A percentile compares a stretch with the other conserved stretches of the same genome.
These are phyloP conservation scores for Palythoa heliodiscus DNA, from an alignment of 92 coral and sea anemone genomes.

Conservation along the genomic window DNA sequence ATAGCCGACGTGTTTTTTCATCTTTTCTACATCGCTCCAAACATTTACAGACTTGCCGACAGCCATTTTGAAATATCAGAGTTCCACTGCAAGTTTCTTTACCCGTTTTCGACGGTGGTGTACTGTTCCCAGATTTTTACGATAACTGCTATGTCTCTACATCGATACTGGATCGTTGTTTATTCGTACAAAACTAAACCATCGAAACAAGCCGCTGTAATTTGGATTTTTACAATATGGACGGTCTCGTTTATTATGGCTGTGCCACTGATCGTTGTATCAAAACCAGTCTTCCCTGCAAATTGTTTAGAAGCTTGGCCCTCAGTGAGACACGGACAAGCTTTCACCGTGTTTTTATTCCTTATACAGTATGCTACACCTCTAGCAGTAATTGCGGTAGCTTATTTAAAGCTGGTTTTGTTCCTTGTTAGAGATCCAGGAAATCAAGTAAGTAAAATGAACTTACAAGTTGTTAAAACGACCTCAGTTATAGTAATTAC, in stretches of 20 bases:
- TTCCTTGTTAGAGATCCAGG: slow-evolving; percentile 30
- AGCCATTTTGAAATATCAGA: neutral
- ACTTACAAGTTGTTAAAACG: slow-evolving; percentile 33
- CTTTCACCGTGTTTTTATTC: slow-evolving; percentile 12
- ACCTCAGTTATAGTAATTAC: slow-evolving; percentile 23
- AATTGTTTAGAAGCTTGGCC: slow-evolving; percentile 29
- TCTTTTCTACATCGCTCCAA: slow-evolving; percentile 33
- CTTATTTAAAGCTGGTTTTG: slow-evolving; percentile 23
- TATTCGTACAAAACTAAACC: slow-evolving; percentile 28
- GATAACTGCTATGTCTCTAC: slow-evolving; percentile 38
- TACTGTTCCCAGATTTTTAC: slow-evolving; percentile 33
- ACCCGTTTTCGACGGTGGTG: slow-evolving; percentile 27
- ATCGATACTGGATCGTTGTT: slow-evolving; percentile 36
- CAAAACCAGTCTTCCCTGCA: slow-evolving; percentile 14
- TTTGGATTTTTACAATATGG: slow-evolving; percentile 31
- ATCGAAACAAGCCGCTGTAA: slow-evolving; percentile 5
- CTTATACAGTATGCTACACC: slow-evolving; percentile 36
- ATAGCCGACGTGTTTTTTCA: slow-evolving; percentile 23
- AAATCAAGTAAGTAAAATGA: slow-evolving; percentile 35
- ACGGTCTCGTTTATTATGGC: slow-evolving; percentile 17
- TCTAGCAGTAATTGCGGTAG: slow-evolving; percentile 21
- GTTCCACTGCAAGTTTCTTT: slow-evolving; percentile 40
- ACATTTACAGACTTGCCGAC: slow-evolving; percentile 30
- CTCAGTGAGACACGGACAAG: slow-evolving; percentile 16
- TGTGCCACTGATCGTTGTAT: slow-evolving; percentile 11